phyloP scores from a whole-genome alignment of 2,888 invertebrate species.

The Diarsia brunnea region DNA sequence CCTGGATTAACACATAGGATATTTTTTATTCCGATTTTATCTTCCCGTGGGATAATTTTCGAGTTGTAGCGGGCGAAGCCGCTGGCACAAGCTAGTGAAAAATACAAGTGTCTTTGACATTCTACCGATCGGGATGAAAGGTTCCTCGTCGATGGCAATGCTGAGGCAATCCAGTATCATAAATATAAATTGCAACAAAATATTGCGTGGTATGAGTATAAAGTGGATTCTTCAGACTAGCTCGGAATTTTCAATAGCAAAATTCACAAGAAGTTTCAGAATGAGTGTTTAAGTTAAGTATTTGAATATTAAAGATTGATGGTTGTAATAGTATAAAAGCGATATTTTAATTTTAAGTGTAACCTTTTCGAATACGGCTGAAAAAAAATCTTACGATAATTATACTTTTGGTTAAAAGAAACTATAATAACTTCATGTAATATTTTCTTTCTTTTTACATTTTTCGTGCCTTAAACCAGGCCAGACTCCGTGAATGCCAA shows the following conservation, averaged over 20 bases:
- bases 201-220: slow-evolving; percentile 13
- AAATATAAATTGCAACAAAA: slow-evolving; percentile 50
- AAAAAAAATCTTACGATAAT: background rate
- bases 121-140: background rate
- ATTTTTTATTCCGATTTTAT: too few species aligned
- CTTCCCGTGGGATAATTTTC: too few species aligned
- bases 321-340: slow-evolving; percentile 11
- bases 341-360: background rate
- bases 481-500: too few species aligned
- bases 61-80: too few species aligned
- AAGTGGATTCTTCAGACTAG: background rate
- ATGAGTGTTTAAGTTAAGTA: background rate
- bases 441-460: background rate
- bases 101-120: slow-evolving; percentile 12
- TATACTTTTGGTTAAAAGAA: background rate
- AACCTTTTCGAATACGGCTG: background rate
- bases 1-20: too few species aligned
- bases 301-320: slow-evolving; percentile 50
- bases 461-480: too few species aligned
- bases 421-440: background rate
- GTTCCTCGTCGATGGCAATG: background rate
- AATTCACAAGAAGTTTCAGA: slow-evolving; percentile 35
- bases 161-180: slow-evolving; percentile 14
- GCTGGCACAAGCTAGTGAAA: too few species aligned
- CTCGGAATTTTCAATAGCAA: background rate